Evolutionary conservation across 1,140 invertebrate species (phyloP).

Genomic region (Aphelenchoides avenae): DNA sequence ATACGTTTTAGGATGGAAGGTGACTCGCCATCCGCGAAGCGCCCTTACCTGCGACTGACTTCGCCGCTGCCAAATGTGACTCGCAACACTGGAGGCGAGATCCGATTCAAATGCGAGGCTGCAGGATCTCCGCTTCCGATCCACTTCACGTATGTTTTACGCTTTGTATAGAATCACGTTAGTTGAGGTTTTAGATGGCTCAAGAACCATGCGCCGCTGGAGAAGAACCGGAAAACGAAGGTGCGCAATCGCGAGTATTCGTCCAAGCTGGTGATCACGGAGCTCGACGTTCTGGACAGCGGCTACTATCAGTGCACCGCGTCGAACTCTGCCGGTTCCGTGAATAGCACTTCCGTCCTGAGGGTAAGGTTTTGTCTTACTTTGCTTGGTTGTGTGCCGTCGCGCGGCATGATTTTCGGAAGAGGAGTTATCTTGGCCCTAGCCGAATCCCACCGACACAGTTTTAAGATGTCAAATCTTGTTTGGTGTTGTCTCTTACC

Average conservation of each 20-base stretch:
- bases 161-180: neutral
- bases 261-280: constrained; percentile 52
- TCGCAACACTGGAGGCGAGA: constrained; percentile 50
- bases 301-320: constrained; percentile 58
- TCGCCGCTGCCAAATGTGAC: constrained; percentile 49
- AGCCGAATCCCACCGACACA: too few species aligned
- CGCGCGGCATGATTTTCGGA: too few species aligned
- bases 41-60: constrained; percentile 56
- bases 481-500: too few species aligned
- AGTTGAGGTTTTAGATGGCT: constrained; percentile 42
- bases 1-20: constrained; percentile 58
- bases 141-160: constrained; percentile 46
- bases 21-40: constrained; percentile 28
- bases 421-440: too few species aligned
- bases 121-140: constrained; percentile 52
- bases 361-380: constrained; percentile 52
- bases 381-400: too few species aligned
- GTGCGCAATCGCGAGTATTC: constrained; percentile 49
- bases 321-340: constrained; percentile 49
- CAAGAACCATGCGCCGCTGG: constrained; percentile 56
- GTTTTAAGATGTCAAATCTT: too few species aligned
- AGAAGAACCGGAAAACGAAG: constrained; percentile 44
- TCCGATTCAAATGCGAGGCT: constrained; percentile 55
- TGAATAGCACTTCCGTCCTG: constrained; percentile 54
- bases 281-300: constrained; percentile 56